Conservation (phyloP, 1,140 invertebrate genomes). For the Drosophila lacertosa region DNA sequence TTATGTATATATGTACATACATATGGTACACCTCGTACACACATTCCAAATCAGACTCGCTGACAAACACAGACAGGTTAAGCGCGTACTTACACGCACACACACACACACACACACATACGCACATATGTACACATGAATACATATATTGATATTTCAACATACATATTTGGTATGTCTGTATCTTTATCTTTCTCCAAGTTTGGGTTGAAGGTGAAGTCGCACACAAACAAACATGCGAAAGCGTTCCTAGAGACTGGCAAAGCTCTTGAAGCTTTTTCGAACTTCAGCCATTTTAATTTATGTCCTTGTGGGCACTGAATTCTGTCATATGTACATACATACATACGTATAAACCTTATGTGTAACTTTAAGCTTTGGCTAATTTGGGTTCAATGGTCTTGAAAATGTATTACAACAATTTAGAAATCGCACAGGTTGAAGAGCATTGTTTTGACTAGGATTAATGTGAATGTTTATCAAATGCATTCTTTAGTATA, state of each 20-base stretch:
- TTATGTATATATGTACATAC: background rate
- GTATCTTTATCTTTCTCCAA: constrained; percentile 5
- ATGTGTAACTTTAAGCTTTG: background rate
- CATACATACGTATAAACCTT: background rate
- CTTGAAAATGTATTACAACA: background rate
- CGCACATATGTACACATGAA: background rate
- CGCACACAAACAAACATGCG: constrained; percentile 17
- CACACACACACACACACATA: background rate
- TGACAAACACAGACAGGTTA: constrained; percentile 39
- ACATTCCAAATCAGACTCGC: constrained; percentile 13
- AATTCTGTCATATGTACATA: constrained; percentile 1
- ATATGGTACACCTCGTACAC: background rate
- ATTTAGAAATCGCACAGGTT: too few species aligned
- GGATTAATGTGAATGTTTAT: background rate
- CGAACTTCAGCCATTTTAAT: constrained; percentile 52
- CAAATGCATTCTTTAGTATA: background rate
- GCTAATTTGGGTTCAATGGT: constrained; percentile 19
- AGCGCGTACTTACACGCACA: background rate
- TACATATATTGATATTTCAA: constrained; percentile 5
- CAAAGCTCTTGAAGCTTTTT: constrained; percentile 69
- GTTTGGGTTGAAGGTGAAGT: constrained; percentile 57
- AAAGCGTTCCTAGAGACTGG: constrained; percentile 21
- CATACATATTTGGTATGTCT: constrained; percentile 9
- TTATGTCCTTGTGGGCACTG: constrained; percentile 10
- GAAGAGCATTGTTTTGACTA: background rate